A percentile compares a stretch with the other conserved stretches of the same genome.
Conservation (phyloP, 2,113 vertebrate species). For the Campylomormyrus numenius region DNA sequence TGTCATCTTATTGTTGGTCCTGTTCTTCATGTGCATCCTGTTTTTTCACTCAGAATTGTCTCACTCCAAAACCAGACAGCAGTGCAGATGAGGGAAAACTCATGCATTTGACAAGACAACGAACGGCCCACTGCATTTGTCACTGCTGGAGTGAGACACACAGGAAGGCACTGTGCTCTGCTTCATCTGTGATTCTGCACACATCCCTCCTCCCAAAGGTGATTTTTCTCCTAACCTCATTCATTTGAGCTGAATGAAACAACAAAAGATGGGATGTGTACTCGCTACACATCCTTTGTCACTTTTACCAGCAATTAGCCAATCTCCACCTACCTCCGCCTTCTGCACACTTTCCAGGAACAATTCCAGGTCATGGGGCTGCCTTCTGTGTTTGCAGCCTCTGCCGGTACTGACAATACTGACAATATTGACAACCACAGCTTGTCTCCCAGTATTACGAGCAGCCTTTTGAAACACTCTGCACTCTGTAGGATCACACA, state of each 20-base stretch:
- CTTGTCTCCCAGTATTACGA: conserved; percentile 45
- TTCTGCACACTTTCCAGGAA: background rate
- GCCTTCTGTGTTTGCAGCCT: conserved; percentile 29
- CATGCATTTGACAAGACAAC: conserved; percentile 22
- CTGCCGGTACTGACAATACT: conserved; percentile 38
- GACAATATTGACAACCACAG: conserved; percentile 4
- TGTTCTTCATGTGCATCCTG: conserved; percentile 15
- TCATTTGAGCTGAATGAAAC: background rate
- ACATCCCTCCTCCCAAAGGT: background rate
- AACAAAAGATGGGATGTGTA: background rate
- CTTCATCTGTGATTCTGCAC: conserved; percentile 1
- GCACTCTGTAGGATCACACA: conserved; percentile 13
- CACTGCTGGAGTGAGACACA: background rate
- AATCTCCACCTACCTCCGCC: background rate
- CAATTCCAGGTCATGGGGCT: conserved; percentile 15
- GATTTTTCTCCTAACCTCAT: background rate
- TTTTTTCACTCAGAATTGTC: conserved; percentile 17
- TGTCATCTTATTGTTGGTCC: conserved; percentile 17
- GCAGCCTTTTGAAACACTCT: conserved; percentile 49
- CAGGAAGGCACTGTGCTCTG: background rate
- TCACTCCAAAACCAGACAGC: conserved; percentile 30
- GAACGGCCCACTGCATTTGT: conserved; percentile 7
- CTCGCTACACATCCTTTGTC: background rate
- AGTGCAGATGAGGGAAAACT: conserved; percentile 19
- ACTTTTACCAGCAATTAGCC: background rate